Evolutionary conservation across 2,888 invertebrate species (phyloP), one percentile per base, ranked within the genome.

Genomic region (Nephrocerus scutellatus): DNA sequence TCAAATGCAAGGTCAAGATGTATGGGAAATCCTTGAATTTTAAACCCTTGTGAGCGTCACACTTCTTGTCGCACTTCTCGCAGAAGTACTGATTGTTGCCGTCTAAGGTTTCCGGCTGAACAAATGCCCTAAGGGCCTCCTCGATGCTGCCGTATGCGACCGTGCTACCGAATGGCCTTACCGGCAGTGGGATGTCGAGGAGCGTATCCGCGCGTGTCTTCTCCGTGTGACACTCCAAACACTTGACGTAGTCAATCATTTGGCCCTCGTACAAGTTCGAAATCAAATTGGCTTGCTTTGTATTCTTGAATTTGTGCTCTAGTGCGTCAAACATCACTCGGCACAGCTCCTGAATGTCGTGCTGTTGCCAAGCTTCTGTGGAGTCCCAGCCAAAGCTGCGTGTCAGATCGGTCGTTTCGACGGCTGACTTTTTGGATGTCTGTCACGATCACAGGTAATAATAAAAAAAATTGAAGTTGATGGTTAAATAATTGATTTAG

Each of bases 351-450:
- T 91, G 90, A 34, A 91, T 87, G 60, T 91, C 91, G 59, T 91
- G 91, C 58, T 91, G 91, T 54, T 90, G 87, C 85, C 89, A 90
- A 1, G 87, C 87, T 65, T 89, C 86, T 42, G 82, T 81, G 25
- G 84, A 82, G 58, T 86, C 84, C 91, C 91, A 92, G 18, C 89
- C 90, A 66, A 91, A 92, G 60, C 88, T 88, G 47, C 77, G 77
- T 0, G 90, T 91, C 41, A 91, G 68, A 53, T 88, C 84, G 10
- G 85, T 89, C 4, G 91, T 92, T 65, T 89, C 88, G 9, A 89
- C 80, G 1, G 89, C 83, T 16, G 77, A 71, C 56, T 82, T 82
- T 20, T 75, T 72, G 19, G 88, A 86, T 2, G 87, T 89, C 79
- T 86, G 55, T 16, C 57, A 50, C n/a, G n/a, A n/a, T n/a, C n/a